Conservation (phyloP, 2,113 vertebrate genomes). For the Epinephelus fuscoguttatus region DNA sequence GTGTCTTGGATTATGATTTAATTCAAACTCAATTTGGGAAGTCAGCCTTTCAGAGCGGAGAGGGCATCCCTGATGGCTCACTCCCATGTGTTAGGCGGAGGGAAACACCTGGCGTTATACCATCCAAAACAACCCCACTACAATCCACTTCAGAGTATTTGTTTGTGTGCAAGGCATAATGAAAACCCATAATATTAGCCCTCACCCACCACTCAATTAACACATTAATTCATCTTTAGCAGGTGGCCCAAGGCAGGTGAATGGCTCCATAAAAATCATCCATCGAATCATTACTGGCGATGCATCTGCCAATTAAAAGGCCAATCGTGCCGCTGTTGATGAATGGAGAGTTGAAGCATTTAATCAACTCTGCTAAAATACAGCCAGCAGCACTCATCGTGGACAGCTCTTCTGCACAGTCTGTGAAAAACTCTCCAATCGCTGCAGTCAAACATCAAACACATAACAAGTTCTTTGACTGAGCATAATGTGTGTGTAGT, state of each 20-base stretch:
- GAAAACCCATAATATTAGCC: conserved; percentile 42
- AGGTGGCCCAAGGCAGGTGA: conserved; percentile 59
- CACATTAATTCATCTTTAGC: conserved; percentile 58
- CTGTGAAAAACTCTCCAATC: conserved; percentile 9
- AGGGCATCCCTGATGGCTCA: conserved; percentile 36
- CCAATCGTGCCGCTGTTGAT: conserved; percentile 19
- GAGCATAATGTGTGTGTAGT: conserved; percentile 1
- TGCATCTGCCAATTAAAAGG: conserved; percentile 49
- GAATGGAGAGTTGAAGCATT: conserved; percentile 43
- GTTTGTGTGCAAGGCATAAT: conserved; percentile 48
- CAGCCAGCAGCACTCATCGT: conserved; percentile 10
- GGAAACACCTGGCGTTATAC: conserved; percentile 49
- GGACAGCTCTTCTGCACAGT: background rate
- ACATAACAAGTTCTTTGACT: conserved; percentile 10
- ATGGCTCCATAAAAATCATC: conserved; percentile 25
- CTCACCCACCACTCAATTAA: conserved; percentile 50
- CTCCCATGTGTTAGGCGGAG: conserved; percentile 13
- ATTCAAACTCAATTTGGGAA: conserved; percentile 50
- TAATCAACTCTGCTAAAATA: conserved; percentile 50
- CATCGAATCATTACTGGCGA: conserved; percentile 27
- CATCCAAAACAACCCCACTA: conserved; percentile 25
- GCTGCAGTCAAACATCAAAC: conserved; percentile 29
- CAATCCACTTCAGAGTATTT: conserved; percentile 26
- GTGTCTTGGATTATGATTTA: conserved; percentile 47
- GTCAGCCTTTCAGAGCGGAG: conserved; percentile 34